Conservation (phyloP, 2,888 invertebrate genomes). For the Balanococcus diminutus region DNA sequence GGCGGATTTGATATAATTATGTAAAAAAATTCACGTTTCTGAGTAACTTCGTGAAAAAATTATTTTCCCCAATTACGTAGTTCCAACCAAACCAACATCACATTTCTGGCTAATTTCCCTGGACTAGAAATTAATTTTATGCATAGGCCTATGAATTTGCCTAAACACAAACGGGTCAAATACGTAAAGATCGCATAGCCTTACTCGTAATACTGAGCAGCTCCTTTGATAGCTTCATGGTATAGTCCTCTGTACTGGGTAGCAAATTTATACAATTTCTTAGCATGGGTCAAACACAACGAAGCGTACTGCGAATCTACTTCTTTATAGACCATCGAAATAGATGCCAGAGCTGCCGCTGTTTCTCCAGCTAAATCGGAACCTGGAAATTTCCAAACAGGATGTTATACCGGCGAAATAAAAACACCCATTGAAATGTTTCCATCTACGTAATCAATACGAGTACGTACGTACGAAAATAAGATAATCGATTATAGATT, state of each 20-base stretch:
- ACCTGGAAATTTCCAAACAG: slow-evolving; percentile 60
- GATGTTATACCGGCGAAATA: not conserved
- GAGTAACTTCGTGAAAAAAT: too few species aligned
- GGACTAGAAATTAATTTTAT: too few species aligned
- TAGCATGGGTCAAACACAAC: slow-evolving; percentile 63
- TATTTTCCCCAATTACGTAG: too few species aligned
- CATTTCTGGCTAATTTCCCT: too few species aligned
- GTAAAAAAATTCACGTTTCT: too few species aligned
- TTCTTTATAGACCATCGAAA: slow-evolving; percentile 64
- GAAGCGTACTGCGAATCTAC: slow-evolving; percentile 63
- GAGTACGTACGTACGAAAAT: not conserved
- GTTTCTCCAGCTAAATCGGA: slow-evolving; percentile 69
- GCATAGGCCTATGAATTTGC: not conserved
- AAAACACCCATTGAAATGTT: not conserved
- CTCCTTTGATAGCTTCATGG: slow-evolving; percentile 65
- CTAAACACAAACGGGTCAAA: not conserved
- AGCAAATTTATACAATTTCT: slow-evolving; percentile 65
- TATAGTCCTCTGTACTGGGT: slow-evolving; percentile 64
- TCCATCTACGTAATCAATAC: not conserved
- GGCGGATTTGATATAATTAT: too few species aligned
- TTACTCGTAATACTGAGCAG: slow-evolving; percentile 65
- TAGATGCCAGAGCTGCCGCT: slow-evolving; percentile 67
- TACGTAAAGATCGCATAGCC: slow-evolving; percentile 56
- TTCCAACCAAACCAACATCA: not conserved
- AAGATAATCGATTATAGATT: not conserved